Conservation (phyloP, 2,113 vertebrate species). For the Turdus rufiventris region DNA sequence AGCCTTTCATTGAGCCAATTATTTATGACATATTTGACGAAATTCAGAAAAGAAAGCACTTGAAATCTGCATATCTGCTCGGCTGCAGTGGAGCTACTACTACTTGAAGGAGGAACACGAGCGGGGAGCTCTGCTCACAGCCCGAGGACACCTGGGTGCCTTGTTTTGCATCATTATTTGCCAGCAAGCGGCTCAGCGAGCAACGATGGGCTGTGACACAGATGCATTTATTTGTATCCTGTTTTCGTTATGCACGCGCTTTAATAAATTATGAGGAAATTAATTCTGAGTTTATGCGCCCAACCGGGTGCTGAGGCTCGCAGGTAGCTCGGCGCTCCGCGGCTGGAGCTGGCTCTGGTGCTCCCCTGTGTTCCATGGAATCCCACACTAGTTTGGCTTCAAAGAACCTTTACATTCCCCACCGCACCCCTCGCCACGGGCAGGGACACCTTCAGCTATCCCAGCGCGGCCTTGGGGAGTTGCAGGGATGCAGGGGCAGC, state of each 20-base stretch:
- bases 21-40: slow-evolving; percentile 60
- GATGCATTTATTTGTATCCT: rapidly evolving
- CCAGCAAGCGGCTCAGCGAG: background rate
- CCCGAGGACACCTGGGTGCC: background rate
- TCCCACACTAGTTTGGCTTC: rapidly evolving
- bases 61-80: slow-evolving; percentile 40
- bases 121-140: background rate
- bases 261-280: background rate
- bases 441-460: background rate
- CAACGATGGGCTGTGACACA: rapidly evolving
- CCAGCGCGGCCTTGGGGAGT: background rate
- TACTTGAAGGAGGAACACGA: background rate
- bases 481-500: background rate
- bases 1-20: slow-evolving; percentile 59
- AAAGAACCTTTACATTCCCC: background rate
- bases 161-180: background rate
- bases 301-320: rapidly evolving
- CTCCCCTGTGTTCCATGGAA: rapidly evolving
- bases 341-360: background rate
- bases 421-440: rapidly evolving
- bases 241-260: rapidly evolving
- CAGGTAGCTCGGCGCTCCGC: background rate
- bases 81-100: slow-evolving; percentile 18
- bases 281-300: rapidly evolving
- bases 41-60: slow-evolving; percentile 9